Evolutionary conservation across 2,888 invertebrate species (phyloP).

Genomic region (Epirrhoe alternata): DNA sequence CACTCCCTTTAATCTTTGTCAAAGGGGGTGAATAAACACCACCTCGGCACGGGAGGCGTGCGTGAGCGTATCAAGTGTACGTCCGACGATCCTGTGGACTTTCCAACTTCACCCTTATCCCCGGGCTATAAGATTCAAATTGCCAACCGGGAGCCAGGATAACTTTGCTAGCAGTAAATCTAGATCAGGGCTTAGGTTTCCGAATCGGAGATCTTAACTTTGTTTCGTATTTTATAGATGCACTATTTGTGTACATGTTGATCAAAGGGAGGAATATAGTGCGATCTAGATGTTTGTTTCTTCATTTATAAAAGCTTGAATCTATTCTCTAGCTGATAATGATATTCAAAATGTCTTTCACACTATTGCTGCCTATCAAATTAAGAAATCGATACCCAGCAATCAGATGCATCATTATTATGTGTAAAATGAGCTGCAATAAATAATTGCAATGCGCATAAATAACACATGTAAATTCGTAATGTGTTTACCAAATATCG

Average conservation of each 20-base stretch:
- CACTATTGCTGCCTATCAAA: slow-evolving; percentile 11
- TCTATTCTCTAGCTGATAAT: background rate
- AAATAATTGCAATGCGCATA: slow-evolving; percentile 48
- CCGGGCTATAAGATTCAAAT: slow-evolving; percentile 41
- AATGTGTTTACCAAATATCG: slow-evolving; percentile 59
- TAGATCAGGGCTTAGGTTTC: slow-evolving; percentile 63
- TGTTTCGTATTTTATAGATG: slow-evolving; percentile 47
- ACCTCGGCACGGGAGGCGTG: slow-evolving; percentile 69
- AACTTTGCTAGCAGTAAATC: slow-evolving; percentile 58
- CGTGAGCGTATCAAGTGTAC: slow-evolving; percentile 69
- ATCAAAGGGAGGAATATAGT: background rate
- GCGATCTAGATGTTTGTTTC: too few relatives aligned
- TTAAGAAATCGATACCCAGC: slow-evolving; percentile 31
- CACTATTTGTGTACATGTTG: slow-evolving; percentile 16
- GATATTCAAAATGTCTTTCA: background rate
- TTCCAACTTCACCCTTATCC: slow-evolving; percentile 34
- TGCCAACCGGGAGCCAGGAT: slow-evolving; percentile 15
- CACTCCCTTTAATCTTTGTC: slow-evolving; percentile 52
- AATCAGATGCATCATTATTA: slow-evolving; percentile 41
- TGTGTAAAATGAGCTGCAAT: slow-evolving; percentile 35
- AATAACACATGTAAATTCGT: slow-evolving; percentile 53
- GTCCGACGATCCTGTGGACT: slow-evolving; percentile 44
- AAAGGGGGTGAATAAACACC: slow-evolving; percentile 72
- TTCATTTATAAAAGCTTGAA: too few relatives aligned
- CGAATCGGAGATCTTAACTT: slow-evolving; percentile 56